Evolutionary conservation across 2,797 vertebrate genomes (phyloP), one percentile per base, ranked within the genome.

Genomic region (Cercopithecus mitis): DNA sequence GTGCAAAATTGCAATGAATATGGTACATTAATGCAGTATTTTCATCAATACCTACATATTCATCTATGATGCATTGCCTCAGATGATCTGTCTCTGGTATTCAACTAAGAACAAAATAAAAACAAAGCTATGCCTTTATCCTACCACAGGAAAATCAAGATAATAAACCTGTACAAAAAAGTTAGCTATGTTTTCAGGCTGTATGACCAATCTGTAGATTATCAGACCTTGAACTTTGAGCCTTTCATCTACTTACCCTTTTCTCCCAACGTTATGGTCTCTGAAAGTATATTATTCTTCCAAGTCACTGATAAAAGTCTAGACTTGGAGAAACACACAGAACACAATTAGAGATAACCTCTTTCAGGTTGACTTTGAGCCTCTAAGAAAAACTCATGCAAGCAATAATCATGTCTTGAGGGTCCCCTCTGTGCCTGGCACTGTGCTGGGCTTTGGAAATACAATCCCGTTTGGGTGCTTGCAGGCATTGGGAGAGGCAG

Each of bases 181-280:
- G 19, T 20, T 64, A 85, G n/a, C 75, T 95, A 9, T 55, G 27
- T 55, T 92, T 94, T 57, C 86, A 88, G 30, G n/a, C 15, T 97
- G 94, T 77, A 75, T 88, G 81, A 45, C 30, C 43, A 81, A 20
- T n/a, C 39, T 67, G 15, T 41, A 58, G 45, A 57, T 76, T 67
- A 5, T 79, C 47, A 58, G 43, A 45, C 82, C 61, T 86, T 89
- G 94, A 96, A 92, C 84, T 58, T 94, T 97, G 93, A 96, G 39
- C 80, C 73, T 95, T 70, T 95, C 39, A 77, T 89, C 91, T 88
- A 43, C 89, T 97, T 90, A 58, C 75, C 47, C 43, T 90, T 70
- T 27, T 90, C 27, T 92, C 70, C 33, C 81, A 86, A 73, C 33
- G 80, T 86, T 87, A 58, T 57, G 43, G 57, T 57, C 75, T 80